Percentiles rank a stretch among this genome's conserved stretches.
phyloP scores from a whole-genome alignment of 2,113 vertebrate genomes.

The Todiramphus chloris region DNA sequence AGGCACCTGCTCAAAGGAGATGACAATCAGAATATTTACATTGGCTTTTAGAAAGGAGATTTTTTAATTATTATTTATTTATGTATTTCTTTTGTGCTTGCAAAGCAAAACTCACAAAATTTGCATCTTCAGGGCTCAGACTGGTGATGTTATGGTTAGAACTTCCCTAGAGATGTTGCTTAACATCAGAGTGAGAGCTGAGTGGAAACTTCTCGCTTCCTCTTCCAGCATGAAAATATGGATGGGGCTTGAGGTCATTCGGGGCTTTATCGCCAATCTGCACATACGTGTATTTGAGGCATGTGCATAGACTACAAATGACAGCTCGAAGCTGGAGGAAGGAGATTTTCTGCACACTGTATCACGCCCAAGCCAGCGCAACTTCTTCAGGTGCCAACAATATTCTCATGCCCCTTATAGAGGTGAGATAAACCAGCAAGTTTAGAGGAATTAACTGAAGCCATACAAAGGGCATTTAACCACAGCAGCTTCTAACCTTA shows the following conservation, averaged over 20 bases:
- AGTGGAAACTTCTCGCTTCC: conserved; percentile 39
- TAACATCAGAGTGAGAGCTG: not conserved
- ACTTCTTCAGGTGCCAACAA: not conserved
- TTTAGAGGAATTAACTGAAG: not conserved
- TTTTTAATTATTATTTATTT: not conserved
- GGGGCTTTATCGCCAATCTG: accelerated
- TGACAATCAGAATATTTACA: not conserved
- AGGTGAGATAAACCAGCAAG: not conserved
- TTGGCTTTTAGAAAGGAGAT: not conserved
- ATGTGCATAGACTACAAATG: not conserved
- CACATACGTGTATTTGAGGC: not conserved
- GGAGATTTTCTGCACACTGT: accelerated
- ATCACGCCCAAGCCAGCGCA: not conserved
- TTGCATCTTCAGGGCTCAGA: not conserved
- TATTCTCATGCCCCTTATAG: accelerated
- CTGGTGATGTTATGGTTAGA: not conserved
- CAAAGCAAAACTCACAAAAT: not conserved
- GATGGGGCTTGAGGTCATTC: not conserved
- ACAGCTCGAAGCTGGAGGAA: not conserved
- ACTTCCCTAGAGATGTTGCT: conserved; percentile 10
- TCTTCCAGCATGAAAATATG: not conserved
- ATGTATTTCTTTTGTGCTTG: not conserved
- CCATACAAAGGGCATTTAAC: not conserved
- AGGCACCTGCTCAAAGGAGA: not conserved
- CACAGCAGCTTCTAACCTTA: not conserved